These are phyloP conservation scores for Sylvilagus bachmani DNA, from an alignment of 2,113 vertebrate species.

Conservation along the genomic window DNA sequence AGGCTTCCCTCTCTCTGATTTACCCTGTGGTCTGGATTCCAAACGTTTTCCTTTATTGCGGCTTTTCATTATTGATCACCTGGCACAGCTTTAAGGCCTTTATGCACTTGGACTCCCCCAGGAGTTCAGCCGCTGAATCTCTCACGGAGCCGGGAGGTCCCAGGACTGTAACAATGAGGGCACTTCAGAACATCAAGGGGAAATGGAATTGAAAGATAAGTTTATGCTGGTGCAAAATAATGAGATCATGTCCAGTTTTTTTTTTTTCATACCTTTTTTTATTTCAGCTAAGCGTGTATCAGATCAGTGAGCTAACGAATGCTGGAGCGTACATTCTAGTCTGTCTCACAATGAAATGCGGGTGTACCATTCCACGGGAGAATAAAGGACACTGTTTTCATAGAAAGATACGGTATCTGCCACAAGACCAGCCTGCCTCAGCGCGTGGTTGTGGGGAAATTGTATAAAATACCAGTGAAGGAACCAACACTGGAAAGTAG, in stretches of 20 bases:
- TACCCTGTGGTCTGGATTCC: conserved; percentile 15
- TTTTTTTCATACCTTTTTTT: too few relatives aligned
- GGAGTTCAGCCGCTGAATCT: background rate
- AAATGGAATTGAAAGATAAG: too few relatives aligned
- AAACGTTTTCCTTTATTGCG: background rate
- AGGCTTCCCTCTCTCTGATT: background rate
- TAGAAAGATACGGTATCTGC: background rate
- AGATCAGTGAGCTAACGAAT: background rate
- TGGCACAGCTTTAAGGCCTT: background rate
- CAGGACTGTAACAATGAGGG: too few relatives aligned
- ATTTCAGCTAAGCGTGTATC: too few relatives aligned
- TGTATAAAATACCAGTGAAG: background rate
- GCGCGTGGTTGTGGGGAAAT: background rate
- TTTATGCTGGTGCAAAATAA: too few relatives aligned
- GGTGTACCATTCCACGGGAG: background rate
- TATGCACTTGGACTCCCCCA: background rate
- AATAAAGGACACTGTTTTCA: background rate
- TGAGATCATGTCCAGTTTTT: too few relatives aligned
- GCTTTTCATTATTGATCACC: background rate
- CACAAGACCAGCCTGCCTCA: background rate
- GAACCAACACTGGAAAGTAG: background rate
- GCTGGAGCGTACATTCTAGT: background rate
- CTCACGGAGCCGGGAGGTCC: too few relatives aligned
- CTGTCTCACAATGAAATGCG: conserved; percentile 28
- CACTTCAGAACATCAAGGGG: too few relatives aligned